A percentile compares a stretch with the other conserved stretches of the same genome.
Conservation (phyloP, 2,888 invertebrate genomes). For the Euphydryas editha region DNA sequence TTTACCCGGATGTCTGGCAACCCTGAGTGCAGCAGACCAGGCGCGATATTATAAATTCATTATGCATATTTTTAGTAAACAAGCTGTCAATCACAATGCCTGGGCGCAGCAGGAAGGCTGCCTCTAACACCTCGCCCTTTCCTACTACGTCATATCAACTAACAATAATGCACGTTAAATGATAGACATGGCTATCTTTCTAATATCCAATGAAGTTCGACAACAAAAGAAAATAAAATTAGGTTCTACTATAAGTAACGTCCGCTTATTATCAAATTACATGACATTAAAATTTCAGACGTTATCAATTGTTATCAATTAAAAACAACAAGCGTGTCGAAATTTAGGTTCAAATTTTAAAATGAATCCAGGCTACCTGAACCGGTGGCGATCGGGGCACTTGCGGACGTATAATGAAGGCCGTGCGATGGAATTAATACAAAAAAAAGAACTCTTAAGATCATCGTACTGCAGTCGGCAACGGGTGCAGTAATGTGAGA, state of each 20-base stretch:
- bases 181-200: slow-evolving; percentile 46
- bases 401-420: slow-evolving; percentile 78
- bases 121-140: slow-evolving; percentile 70
- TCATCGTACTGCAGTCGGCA: slow-evolving; percentile 72
- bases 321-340: slow-evolving; percentile 73
- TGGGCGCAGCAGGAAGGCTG: slow-evolving; percentile 72
- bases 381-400: slow-evolving; percentile 71
- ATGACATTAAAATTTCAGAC: slow-evolving; percentile 73
- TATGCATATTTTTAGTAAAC: slow-evolving; percentile 84
- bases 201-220: slow-evolving; percentile 37
- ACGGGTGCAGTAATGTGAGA: slow-evolving; percentile 66
- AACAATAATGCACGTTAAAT: slow-evolving; percentile 55
- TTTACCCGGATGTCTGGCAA: slow-evolving; percentile 47
- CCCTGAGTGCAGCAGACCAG: slow-evolving; percentile 60
- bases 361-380: slow-evolving; percentile 76
- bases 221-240: slow-evolving; percentile 48
- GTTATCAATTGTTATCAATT: slow-evolving; percentile 70
- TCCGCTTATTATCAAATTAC: slow-evolving; percentile 77
- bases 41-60: slow-evolving; percentile 81
- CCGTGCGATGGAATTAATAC: slow-evolving; percentile 70
- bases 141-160: slow-evolving; percentile 58
- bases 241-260: neutral
- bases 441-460: slow-evolving; percentile 75
- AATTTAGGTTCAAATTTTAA: slow-evolving; percentile 79
- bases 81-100: slow-evolving; percentile 83